phyloP scores from a whole-genome alignment of 2,888 invertebrate genomes.

The Cetonia aurata region DNA sequence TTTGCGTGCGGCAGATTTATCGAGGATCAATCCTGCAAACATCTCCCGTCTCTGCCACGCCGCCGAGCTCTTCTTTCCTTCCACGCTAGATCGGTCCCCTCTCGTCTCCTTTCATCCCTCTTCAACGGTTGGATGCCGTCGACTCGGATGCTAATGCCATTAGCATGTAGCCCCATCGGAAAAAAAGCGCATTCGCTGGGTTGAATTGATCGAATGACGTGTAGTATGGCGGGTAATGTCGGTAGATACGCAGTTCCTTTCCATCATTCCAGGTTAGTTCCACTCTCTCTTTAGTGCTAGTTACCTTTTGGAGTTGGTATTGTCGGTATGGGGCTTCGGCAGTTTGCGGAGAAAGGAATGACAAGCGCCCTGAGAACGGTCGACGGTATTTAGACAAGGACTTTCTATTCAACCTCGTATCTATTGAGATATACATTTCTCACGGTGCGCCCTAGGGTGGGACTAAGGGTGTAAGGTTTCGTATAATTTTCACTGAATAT shows the following conservation, averaged over 20 bases:
- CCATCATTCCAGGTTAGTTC: not conserved
- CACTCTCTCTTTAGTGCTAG: not conserved
- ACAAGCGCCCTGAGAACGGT: constrained; percentile 26
- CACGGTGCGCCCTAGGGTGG: no score
- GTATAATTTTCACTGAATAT: no score
- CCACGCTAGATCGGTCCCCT: not conserved
- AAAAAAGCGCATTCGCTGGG: constrained; percentile 22
- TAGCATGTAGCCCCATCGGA: constrained; percentile 22
- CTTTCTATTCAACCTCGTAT: constrained; percentile 1
- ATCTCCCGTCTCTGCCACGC: constrained; percentile 6
- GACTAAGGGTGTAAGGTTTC: no score
- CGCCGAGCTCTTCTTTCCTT: not conserved
- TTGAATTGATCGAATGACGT: constrained; percentile 28
- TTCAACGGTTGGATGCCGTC: not conserved
- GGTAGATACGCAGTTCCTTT: constrained; percentile 1
- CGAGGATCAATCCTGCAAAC: constrained; percentile 24
- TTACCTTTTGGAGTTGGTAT: no score
- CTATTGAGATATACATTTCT: no score
- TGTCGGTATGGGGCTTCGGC: no score
- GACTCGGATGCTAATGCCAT: constrained; percentile 28
- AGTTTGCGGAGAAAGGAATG: constrained; percentile 18
- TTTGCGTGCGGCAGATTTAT: constrained; percentile 26
- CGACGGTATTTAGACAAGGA: constrained; percentile 29
- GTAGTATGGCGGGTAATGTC: not conserved
- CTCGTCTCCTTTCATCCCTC: constrained; percentile 11